A percentile compares a stretch with the other conserved stretches of the same genome.
Conservation (phyloP, 2,888 invertebrate species). For the Lithophane leautieri region DNA sequence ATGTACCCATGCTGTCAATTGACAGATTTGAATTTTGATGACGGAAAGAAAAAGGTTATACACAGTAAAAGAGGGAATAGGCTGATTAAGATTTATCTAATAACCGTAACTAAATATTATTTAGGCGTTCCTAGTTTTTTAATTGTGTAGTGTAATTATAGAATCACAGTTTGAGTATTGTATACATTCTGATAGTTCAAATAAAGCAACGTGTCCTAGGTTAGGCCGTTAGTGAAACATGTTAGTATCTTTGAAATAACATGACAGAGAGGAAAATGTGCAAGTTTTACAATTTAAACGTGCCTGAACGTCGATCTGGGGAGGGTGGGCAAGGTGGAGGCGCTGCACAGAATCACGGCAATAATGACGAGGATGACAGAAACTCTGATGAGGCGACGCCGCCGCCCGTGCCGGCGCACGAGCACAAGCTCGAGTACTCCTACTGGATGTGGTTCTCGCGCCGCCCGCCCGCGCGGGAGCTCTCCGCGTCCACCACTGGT, state of each 20-base stretch:
- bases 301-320: slow-evolving; percentile 88
- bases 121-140: slow-evolving; percentile 71
- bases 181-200: slow-evolving; percentile 77
- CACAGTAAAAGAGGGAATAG: slow-evolving; percentile 88
- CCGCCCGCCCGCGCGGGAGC: slow-evolving; percentile 88
- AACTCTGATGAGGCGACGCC: slow-evolving; percentile 80
- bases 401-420: slow-evolving; percentile 93
- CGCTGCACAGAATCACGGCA: slow-evolving; percentile 80
- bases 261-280: slow-evolving; percentile 91
- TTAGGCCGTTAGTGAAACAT: slow-evolving; percentile 90
- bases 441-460: slow-evolving; percentile 97
- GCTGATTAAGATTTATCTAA: slow-evolving; percentile 80
- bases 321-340: slow-evolving; percentile 80
- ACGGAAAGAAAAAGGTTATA: slow-evolving; percentile 90
- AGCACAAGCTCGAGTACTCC: slow-evolving; percentile 97
- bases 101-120: slow-evolving; percentile 74
- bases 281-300: slow-evolving; percentile 90
- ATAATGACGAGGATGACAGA: slow-evolving; percentile 84
- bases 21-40: slow-evolving; percentile 90
- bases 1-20: slow-evolving; percentile 83
- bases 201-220: slow-evolving; percentile 89
- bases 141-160: slow-evolving; percentile 74
- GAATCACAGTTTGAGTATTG: slow-evolving; percentile 73
- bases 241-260: slow-evolving; percentile 88
- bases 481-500: slow-evolving; percentile 85